Conservation (phyloP, 2,113 vertebrate genomes). For the Colossoma macropomum region DNA sequence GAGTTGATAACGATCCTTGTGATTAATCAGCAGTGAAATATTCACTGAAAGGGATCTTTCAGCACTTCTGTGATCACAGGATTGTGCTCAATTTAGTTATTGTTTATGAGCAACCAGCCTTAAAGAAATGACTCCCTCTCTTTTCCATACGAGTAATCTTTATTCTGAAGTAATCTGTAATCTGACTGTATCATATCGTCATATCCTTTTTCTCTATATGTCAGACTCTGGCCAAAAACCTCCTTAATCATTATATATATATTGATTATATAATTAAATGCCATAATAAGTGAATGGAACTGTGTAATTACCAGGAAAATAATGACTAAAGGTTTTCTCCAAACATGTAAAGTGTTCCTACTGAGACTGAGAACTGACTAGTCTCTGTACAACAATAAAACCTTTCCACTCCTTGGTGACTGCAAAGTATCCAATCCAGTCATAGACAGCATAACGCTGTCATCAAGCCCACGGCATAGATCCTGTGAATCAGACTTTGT, state of each 20-base stretch:
- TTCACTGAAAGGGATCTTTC: too few relatives aligned
- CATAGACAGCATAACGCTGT: conserved; percentile 60
- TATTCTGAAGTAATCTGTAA: conserved; percentile 44
- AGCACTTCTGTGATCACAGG: too few relatives aligned
- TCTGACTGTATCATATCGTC: too few relatives aligned
- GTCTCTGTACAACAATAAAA: conserved; percentile 54
- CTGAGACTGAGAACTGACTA: conserved; percentile 64
- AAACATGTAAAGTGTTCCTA: conserved; percentile 70
- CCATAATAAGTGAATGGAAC: conserved; percentile 67
- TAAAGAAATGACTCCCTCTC: conserved; percentile 67
- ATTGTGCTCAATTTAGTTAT: conserved; percentile 54
- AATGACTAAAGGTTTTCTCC: conserved; percentile 67
- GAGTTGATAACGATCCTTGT: too few relatives aligned
- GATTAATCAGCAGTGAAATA: too few relatives aligned
- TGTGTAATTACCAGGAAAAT: conserved; percentile 33
- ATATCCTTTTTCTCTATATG: conserved; percentile 64
- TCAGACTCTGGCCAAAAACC: conserved; percentile 68
- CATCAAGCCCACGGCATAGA: conserved; percentile 46
- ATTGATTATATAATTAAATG: too few relatives aligned
- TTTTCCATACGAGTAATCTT: conserved; percentile 45
- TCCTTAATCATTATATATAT: conserved; percentile 80
- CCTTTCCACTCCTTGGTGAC: conserved; percentile 50
- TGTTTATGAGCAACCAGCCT: conserved; percentile 74
- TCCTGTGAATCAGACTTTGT: conserved; percentile 70
- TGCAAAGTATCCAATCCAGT: conserved; percentile 47